A percentile compares a stretch with the other conserved stretches of the same genome.
These are phyloP conservation scores for Leptinotarsa lineolata DNA, from an alignment of 1,140 invertebrate genomes.

Conservation along the genomic window DNA sequence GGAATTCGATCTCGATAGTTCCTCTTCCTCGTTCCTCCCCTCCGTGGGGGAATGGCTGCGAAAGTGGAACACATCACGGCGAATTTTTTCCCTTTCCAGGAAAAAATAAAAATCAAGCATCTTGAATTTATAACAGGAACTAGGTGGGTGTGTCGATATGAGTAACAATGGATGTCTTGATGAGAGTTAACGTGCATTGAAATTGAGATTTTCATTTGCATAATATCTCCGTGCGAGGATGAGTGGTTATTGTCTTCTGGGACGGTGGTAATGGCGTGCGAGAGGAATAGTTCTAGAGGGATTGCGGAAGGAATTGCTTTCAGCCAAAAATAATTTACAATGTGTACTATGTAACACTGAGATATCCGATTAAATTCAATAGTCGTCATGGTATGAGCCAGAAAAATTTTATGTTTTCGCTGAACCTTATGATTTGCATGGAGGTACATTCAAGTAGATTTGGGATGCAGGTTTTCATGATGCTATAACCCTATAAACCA, in stretches of 20 bases:
- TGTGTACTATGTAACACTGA: too few species aligned
- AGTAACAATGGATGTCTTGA: slow-evolving; percentile 24
- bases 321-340: too few species aligned
- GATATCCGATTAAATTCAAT: too few species aligned
- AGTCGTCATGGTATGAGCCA: too few species aligned
- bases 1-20: not conserved
- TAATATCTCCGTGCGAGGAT: slow-evolving; percentile 14
- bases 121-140: slow-evolving; percentile 23
- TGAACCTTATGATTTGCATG: too few species aligned
- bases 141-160: not conserved
- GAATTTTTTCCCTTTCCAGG: slow-evolving; percentile 1
- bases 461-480: too few species aligned
- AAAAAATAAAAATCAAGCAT: slow-evolving; percentile 8
- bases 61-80: not conserved
- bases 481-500: too few species aligned
- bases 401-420: too few species aligned
- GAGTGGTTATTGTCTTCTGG: slow-evolving; percentile 1
- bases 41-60: slow-evolving; percentile 6
- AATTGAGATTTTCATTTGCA: slow-evolving; percentile 22
- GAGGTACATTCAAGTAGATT: too few species aligned
- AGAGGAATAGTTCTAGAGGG: not conserved
- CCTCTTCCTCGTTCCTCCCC: not conserved
- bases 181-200: slow-evolving; percentile 19
- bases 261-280: not conserved
- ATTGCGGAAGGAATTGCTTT: not conserved